Evolutionary conservation across 2,888 invertebrate genomes (phyloP), one percentile per base, ranked within the genome.

Genomic region (Eumerus sabulonum): DNA sequence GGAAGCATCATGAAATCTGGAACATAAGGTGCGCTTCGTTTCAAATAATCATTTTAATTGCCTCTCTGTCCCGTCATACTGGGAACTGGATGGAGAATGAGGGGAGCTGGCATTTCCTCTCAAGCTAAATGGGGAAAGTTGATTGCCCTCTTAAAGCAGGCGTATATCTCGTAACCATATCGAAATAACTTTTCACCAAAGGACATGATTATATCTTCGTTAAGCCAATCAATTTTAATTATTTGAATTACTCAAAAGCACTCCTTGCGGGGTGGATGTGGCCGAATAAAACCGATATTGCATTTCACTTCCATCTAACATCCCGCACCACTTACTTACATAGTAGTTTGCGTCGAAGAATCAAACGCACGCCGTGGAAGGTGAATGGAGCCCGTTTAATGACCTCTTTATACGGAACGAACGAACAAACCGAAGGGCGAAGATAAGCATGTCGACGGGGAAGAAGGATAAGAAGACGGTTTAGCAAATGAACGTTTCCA

Each of bases 31-130:
- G 70, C 57, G 64, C 64, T 67, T 42, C 74, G 74, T 81, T 76
- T 74, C 63, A 57, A 74, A 76, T 81, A 82, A 82, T 81, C 71
- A 67, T 74, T 81, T 77, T 81, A 81, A 81, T 81, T 74, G 81
- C 77, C 76, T 51, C 62, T 62, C 27, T 44, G 54, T 35, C 13
- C 27, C 40, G 54, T 42, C 13, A 48, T 54, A 66, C 27, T 27
- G 7, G 27, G 42, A 62, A 54, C 54, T 48, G 27, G 16, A 11
- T 14, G 54, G 18, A 40, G 35, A 35, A 45, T 63, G n/a, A 56
- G 45, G 48, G 54, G 54, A 19, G 16, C 50, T 56, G 62, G 57
- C 62, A 77, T 67, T 56, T 45, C 63, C 62, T 45, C n/a, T n/a
- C n/a, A n/a, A n/a, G n/a, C n/a, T n/a, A n/a, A n/a, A n/a, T n/a